Conservation (phyloP, 1,140 invertebrate species). For the Campodea augens region DNA sequence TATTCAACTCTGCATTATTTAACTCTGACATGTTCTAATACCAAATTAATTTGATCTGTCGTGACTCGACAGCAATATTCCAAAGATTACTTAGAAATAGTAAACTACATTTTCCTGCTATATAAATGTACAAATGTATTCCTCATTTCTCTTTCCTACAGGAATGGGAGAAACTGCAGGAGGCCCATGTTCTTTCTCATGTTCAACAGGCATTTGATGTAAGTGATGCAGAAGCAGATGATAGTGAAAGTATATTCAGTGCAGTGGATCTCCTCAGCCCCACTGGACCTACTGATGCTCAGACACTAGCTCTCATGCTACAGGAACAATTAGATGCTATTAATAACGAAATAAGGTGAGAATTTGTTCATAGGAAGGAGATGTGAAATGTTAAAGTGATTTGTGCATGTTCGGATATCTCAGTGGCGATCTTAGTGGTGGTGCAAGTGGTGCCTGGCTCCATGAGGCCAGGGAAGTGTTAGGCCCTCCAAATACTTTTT, state of each 20-base stretch:
- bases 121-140: no score
- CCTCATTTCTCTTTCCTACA: no score
- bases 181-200: conserved; percentile 79
- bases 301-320: conserved; percentile 91
- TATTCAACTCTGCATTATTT: no score
- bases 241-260: conserved; percentile 51
- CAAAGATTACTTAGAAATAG: no score
- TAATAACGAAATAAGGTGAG: conserved; percentile 86
- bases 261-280: conserved; percentile 48
- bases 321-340: conserved; percentile 99
- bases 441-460: no score
- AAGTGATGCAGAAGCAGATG: conserved; percentile 60
- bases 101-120: no score
- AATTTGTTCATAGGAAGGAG: not conserved
- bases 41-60: no score
- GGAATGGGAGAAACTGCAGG: conserved; percentile 90
- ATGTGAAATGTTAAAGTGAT: not conserved
- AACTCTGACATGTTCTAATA: no score
- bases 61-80: no score
- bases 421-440: no score
- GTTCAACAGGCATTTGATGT: conserved; percentile 77
- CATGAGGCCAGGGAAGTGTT: no score
- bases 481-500: no score
- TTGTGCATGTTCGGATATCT: conserved; percentile 4
- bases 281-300: conserved; percentile 75